A percentile compares a stretch with the other conserved stretches of the same genome.
Conservation (phyloP, 2,888 invertebrate genomes). For the Caradrina kadenii region DNA sequence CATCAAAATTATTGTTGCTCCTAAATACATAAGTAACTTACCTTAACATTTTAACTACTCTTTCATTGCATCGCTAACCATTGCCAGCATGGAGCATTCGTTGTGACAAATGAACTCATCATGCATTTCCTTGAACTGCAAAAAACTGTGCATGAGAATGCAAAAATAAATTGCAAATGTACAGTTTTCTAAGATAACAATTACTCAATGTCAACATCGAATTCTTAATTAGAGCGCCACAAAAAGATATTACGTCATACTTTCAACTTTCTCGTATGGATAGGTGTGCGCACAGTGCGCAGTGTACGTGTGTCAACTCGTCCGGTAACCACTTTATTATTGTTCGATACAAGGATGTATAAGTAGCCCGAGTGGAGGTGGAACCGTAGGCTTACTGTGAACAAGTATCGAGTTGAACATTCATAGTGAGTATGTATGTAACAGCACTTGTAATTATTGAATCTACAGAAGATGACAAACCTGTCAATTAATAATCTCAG, state of each 20-base stretch:
- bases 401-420: background rate
- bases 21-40: no score
- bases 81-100: background rate
- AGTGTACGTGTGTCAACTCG: conserved; percentile 18
- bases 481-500: no score
- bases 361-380: background rate
- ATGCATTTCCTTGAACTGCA: background rate
- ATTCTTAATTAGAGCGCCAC: conserved; percentile 16
- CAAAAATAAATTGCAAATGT: background rate
- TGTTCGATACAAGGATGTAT: background rate
- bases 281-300: background rate
- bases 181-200: background rate
- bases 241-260: conserved; percentile 38
- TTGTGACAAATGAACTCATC: conserved; percentile 13
- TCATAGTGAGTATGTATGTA: background rate
- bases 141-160: background rate
- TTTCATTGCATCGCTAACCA: background rate
- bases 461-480: no score
- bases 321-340: conserved; percentile 47
- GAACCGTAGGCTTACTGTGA: conserved; percentile 10
- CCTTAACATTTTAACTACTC: background rate
- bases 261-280: conserved; percentile 16
- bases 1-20: no score
- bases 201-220: conserved; percentile 20
- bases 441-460: no score